A percentile compares a stretch with the other conserved stretches of the same genome.
phyloP scores from a whole-genome alignment of 1,140 invertebrate genomes.

The Ceratina japonica region DNA sequence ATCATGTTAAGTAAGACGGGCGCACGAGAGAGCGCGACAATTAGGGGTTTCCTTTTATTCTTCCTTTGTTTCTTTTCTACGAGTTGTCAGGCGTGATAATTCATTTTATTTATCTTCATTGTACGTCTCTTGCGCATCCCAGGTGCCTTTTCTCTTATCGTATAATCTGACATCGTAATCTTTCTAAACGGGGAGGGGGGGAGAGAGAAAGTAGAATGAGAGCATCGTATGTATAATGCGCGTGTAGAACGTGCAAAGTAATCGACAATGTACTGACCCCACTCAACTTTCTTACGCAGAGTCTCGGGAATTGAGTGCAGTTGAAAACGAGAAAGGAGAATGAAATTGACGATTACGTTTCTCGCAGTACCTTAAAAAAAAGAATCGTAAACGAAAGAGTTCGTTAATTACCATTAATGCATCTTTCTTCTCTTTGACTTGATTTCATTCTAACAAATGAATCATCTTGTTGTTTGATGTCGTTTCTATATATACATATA shows the following conservation, averaged over 20 bases:
- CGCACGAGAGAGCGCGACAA: slow-evolving; percentile 68
- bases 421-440: slow-evolving; percentile 66
- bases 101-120: slow-evolving; percentile 69
- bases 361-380: slow-evolving; percentile 34
- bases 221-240: neutral
- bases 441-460: slow-evolving; percentile 76
- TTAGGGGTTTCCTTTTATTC: slow-evolving; percentile 56
- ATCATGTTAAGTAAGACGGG: slow-evolving; percentile 67
- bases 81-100: slow-evolving; percentile 50
- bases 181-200: neutral
- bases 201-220: neutral
- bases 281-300: slow-evolving; percentile 61
- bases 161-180: slow-evolving; percentile 29
- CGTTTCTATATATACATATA: slow-evolving; percentile 64
- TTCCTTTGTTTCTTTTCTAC: slow-evolving; percentile 52
- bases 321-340: slow-evolving; percentile 33
- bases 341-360: neutral
- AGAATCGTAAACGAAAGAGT: slow-evolving; percentile 5
- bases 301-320: slow-evolving; percentile 68
- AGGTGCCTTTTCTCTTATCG: slow-evolving; percentile 64
- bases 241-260: neutral
- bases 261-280: slow-evolving; percentile 63
- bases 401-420: slow-evolving; percentile 34
- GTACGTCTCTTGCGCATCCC: slow-evolving; percentile 61
- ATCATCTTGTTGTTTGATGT: slow-evolving; percentile 74